These are phyloP conservation scores for Actinia tenebrosa DNA, from an alignment of 64 coral and sea anemone genomes.

Conservation along the genomic window DNA sequence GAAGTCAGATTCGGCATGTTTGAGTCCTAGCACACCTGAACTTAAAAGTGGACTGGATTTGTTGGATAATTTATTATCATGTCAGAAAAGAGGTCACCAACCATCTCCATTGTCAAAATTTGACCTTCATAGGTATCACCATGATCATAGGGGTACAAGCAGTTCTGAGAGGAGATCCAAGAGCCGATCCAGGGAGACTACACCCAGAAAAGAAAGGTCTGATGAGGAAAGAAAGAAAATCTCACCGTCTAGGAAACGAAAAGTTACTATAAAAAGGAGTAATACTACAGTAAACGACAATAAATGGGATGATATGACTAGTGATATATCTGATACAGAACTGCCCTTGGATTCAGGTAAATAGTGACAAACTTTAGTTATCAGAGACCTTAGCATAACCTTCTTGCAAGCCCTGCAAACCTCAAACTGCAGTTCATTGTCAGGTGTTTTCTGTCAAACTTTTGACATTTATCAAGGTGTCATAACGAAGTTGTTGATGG, in stretches of 20 bases:
- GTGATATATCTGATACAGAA: constrained; percentile 27
- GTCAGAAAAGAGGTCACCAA: not conserved
- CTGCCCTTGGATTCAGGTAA: not conserved
- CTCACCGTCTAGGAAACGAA: not conserved
- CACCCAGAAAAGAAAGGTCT: not conserved
- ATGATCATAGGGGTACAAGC: not conserved
- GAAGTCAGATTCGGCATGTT: not conserved
- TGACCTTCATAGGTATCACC: not conserved
- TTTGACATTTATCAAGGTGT: too few relatives aligned
- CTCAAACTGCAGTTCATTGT: too few relatives aligned
- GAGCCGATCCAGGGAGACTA: not conserved
- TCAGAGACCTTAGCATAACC: too few relatives aligned
- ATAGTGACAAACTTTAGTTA: too few relatives aligned
- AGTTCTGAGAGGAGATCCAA: not conserved
- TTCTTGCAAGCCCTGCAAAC: too few relatives aligned
- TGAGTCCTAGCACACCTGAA: not conserved
- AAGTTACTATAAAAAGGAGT: not conserved
- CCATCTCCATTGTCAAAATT: not conserved
- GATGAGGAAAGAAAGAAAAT: not conserved
- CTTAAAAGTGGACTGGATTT: constrained; percentile 1
- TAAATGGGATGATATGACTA: not conserved
- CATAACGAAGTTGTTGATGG: too few relatives aligned
- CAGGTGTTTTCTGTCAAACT: too few relatives aligned
- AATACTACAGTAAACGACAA: not conserved
- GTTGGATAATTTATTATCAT: not conserved